phyloP scores from a whole-genome alignment of 1,140 invertebrate genomes.

The Drosophila kanapiae region DNA sequence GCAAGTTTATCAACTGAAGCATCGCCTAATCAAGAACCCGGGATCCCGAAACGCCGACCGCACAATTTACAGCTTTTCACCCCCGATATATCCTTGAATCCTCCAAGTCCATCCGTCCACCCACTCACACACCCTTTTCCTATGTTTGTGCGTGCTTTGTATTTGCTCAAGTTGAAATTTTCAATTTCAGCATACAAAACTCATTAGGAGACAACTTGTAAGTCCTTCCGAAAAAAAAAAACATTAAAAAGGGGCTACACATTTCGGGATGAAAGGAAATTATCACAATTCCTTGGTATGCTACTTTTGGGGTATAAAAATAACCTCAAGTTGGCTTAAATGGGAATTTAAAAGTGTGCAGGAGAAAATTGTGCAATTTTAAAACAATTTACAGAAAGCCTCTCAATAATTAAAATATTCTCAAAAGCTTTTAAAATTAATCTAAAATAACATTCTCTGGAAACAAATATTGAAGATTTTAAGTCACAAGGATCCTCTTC shows the following conservation, averaged over 20 bases:
- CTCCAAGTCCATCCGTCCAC: background rate
- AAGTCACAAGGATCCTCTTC: too few relatives aligned
- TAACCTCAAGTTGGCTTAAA: background rate
- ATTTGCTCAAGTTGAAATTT: constrained; percentile 52
- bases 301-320: constrained; percentile 18
- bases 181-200: constrained; percentile 51
- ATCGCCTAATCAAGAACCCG: constrained; percentile 78
- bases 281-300: constrained; percentile 19
- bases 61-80: constrained; percentile 75
- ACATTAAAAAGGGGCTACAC: constrained; percentile 31
- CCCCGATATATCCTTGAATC: constrained; percentile 7
- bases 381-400: background rate
- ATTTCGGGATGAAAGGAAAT: constrained; percentile 34
- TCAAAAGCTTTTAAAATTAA: background rate
- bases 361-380: too few relatives aligned
- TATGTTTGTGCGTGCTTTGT: constrained; percentile 21
- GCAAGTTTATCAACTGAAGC: constrained; percentile 79
- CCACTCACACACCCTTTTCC: background rate
- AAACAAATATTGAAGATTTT: too few relatives aligned
- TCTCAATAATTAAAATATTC: background rate
- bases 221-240: constrained; percentile 5
- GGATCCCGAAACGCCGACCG: constrained; percentile 72
- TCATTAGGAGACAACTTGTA: constrained; percentile 43
- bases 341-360: background rate
- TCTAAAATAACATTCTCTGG: background rate